phyloP scores from a whole-genome alignment of 2,797 vertebrate genomes.

The Iguana delicatissima region DNA sequence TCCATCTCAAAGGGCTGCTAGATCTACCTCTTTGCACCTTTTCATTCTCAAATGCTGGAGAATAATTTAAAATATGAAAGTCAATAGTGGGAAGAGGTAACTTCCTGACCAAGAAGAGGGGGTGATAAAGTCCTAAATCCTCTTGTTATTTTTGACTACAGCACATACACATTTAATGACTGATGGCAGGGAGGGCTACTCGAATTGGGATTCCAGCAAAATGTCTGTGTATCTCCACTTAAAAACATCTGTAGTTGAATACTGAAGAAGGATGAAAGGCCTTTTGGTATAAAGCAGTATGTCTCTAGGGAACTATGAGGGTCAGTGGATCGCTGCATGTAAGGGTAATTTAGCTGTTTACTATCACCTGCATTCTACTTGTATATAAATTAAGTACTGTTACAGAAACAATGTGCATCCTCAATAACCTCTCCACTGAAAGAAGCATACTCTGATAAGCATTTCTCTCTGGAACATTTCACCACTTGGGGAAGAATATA shows the following conservation, averaged over 20 bases:
- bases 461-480: background rate
- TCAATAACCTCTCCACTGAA: background rate
- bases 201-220: too few species aligned
- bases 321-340: background rate
- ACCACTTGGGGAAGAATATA: background rate
- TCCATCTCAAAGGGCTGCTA: too few species aligned
- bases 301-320: background rate
- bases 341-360: background rate
- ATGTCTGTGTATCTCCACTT: background rate
- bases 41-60: background rate
- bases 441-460: background rate
- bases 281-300: background rate
- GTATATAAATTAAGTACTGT: background rate
- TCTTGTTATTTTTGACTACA: too few species aligned
- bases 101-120: background rate
- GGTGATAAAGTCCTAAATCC: background rate
- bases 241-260: background rate
- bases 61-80: background rate
- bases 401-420: too few species aligned
- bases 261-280: too few species aligned
- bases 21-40: too few species aligned
- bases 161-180: too few species aligned
- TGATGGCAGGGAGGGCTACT: too few species aligned
- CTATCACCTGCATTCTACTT: background rate
- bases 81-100: background rate